A percentile compares a stretch with the other conserved stretches of the same genome.
Evolutionary conservation across 2,113 vertebrate species (phyloP).

Genomic region (Hystrix brachyura): DNA sequence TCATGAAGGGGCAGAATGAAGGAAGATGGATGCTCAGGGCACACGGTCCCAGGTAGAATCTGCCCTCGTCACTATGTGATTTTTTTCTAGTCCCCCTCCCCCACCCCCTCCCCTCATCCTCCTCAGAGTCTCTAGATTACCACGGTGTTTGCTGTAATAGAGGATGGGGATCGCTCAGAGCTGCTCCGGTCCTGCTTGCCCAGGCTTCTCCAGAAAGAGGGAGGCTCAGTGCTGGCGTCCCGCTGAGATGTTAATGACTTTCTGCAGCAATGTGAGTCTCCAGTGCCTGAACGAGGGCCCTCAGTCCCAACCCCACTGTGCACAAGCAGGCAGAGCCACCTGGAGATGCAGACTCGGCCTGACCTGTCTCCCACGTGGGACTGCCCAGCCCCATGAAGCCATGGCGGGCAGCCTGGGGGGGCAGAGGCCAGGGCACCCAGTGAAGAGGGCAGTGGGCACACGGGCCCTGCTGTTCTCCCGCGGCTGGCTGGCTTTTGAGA

Average conservation of each 20-base stretch:
- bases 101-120: too few species aligned
- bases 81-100: neutral
- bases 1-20: neutral
- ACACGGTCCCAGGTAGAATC: neutral
- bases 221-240: neutral
- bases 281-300: fast-evolving
- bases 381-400: neutral
- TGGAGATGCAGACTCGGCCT: neutral
- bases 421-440: neutral
- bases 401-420: neutral
- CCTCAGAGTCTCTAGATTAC: neutral
- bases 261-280: fast-evolving
- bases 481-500: neutral
- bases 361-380: neutral
- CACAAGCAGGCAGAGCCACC: neutral
- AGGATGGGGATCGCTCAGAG: neutral
- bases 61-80: neutral
- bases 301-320: fast-evolving
- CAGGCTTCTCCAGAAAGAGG: neutral
- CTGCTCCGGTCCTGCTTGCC: neutral
- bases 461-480: neutral
- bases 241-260: neutral
- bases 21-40: neutral
- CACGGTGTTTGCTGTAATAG: neutral
- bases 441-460: neutral